Evolutionary conservation across 1,140 invertebrate genomes (phyloP), one percentile per base, ranked within the genome.

Genomic region (Heliothis virescens): DNA sequence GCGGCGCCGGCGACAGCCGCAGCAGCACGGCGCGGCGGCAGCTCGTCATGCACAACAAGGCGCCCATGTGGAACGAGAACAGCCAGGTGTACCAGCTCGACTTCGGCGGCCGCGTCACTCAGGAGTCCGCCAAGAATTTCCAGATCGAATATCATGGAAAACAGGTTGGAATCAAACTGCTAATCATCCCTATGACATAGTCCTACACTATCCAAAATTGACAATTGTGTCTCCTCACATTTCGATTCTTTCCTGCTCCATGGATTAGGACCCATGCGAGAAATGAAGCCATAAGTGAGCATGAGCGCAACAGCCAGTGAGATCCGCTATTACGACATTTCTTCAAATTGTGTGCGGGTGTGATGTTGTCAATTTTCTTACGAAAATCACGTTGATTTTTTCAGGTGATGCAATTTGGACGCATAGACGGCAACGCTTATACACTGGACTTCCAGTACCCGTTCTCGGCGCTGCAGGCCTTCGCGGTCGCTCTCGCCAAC

Each of bases 61-160:
- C 99, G 52, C 99, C 99, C 4, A 98, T 99, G 96, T 99, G 99
- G 99, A 99, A 99, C 94, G 99, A 99, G 94, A 98, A 98, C 90
- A 99, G 98, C 90, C 99, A 99, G 94, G 99, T 99, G 7, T 99
- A 99, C 95, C 99, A 99, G 90, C 95, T 99, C 16, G 99, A 99
- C 95, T 99, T 99, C 95, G 99, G 99, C n/a, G 99, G 99, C 13
- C 95, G 99, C 86, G 99, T 99, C 26, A 99, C 99, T 0, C 99
- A 99, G 92, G 99, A 99, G 93, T 99, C 99, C 4, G 99, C 99
- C 1, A 99, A 99, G 94, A 99, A 99, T 95, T 99, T 99, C 92
- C 99, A 99, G 95, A 99, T 99, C 73, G 99, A 99, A 95, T 99
- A 99, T 90, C 96, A 98, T 87, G 98, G 98, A 53, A 99, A 98